phyloP scores from a whole-genome alignment of 2,797 vertebrate genomes.

The Lagodon rhomboides region DNA sequence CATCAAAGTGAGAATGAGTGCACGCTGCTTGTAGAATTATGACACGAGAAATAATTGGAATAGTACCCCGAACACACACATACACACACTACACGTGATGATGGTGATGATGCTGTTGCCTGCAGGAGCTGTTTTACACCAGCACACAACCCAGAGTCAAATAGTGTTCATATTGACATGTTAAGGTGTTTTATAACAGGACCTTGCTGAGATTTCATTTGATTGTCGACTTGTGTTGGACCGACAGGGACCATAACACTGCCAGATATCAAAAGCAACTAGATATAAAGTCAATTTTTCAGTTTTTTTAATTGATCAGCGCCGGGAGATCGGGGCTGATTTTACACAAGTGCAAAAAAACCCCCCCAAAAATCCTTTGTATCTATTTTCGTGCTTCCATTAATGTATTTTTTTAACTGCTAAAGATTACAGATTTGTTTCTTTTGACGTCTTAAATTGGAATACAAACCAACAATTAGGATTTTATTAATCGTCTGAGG shows the following conservation, averaged over 20 bases:
- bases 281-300: neutral
- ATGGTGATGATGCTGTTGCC: no score
- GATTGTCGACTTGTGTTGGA: slow-evolving; percentile 2
- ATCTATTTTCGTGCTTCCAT: neutral
- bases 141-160: slow-evolving; percentile 27
- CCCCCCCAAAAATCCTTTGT: neutral
- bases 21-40: neutral
- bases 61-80: neutral
- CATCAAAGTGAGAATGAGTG: slow-evolving; percentile 7
- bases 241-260: neutral
- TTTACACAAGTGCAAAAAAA: slow-evolving; percentile 44
- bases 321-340: neutral
- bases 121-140: slow-evolving; percentile 23
- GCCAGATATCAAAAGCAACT: slow-evolving; percentile 23
- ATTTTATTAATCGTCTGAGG: neutral
- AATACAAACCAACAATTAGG: neutral
- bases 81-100: neutral
- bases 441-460: slow-evolving; percentile 2
- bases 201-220: slow-evolving; percentile 3
- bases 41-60: neutral
- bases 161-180: neutral
- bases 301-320: neutral
- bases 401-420: neutral
- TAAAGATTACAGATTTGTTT: neutral
- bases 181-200: neutral